Evolutionary conservation across 1,140 invertebrate genomes (phyloP).

Genomic region (Rhysida immarginata): DNA sequence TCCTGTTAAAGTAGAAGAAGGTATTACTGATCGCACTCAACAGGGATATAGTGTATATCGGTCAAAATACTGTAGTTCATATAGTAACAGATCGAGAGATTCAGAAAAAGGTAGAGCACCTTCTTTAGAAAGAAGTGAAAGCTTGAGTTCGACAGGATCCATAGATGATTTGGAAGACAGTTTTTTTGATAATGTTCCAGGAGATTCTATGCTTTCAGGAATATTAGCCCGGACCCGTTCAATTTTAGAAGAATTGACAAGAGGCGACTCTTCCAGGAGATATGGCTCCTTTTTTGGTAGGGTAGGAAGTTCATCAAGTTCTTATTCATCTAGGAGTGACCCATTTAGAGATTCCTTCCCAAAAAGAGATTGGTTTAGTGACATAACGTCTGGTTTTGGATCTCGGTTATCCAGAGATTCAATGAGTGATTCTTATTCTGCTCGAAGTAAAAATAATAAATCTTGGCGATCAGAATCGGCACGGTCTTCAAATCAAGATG

Average conservation of each 20-base stretch:
- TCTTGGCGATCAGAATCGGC: too few species aligned
- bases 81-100: too few species aligned
- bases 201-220: background rate
- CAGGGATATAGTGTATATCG: slow-evolving; percentile 8
- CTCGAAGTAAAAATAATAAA: too few species aligned
- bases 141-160: slow-evolving; percentile 9
- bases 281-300: background rate
- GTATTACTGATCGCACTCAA: too few species aligned
- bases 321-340: background rate
- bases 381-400: background rate
- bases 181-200: background rate
- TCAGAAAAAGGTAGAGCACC: background rate
- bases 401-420: too few species aligned
- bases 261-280: background rate
- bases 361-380: background rate
- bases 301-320: background rate
- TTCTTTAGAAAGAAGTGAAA: slow-evolving; percentile 4
- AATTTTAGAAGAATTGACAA: background rate
- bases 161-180: slow-evolving; percentile 8
- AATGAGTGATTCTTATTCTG: too few species aligned
- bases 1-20: background rate
- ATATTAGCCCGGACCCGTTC: background rate
- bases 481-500: too few species aligned
- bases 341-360: background rate
- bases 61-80: slow-evolving; percentile 3